These are phyloP conservation scores for Leptoteleia sp. DNA, from an alignment of 1,140 invertebrate species.

Conservation along the genomic window DNA sequence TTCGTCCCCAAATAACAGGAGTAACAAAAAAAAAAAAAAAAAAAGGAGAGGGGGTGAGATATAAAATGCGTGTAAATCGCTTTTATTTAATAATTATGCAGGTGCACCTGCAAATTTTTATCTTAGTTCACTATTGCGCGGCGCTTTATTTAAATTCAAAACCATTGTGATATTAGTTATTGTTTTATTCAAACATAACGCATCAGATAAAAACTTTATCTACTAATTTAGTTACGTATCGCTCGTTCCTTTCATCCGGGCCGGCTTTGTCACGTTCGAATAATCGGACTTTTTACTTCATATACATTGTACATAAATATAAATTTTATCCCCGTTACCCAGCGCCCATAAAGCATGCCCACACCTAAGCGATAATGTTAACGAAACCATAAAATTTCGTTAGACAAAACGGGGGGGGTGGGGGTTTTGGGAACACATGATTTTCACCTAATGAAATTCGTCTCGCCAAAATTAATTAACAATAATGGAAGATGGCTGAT, in stretches of 20 bases:
- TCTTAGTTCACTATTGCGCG: constrained; percentile 1
- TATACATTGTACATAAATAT: constrained; percentile 5
- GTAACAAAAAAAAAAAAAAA: no score
- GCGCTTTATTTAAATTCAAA: constrained; percentile 19
- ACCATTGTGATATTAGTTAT: constrained; percentile 19
- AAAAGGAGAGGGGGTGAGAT: no score
- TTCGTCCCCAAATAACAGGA: no score
- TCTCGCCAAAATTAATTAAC: constrained; percentile 8
- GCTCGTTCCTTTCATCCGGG: constrained; percentile 21
- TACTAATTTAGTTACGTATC: constrained; percentile 32
- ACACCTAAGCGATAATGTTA: not conserved
- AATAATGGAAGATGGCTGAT: not conserved
- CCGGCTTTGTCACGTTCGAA: constrained; percentile 17
- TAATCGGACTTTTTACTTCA: constrained; percentile 23
- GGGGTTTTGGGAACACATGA: no score
- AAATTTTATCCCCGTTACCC: not conserved
- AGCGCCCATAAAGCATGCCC: constrained; percentile 3
- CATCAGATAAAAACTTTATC: constrained; percentile 38
- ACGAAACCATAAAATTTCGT: constrained; percentile 6
- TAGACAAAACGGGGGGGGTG: not conserved
- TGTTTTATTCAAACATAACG: constrained; percentile 22
- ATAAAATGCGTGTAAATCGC: no score
- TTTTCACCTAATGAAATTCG: constrained; percentile 10
- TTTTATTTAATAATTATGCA: no score
- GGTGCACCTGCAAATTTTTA: no score